Base-by-base conservation (phyloP, 2,113 vertebrate species). In the Labeo catla region DNA sequence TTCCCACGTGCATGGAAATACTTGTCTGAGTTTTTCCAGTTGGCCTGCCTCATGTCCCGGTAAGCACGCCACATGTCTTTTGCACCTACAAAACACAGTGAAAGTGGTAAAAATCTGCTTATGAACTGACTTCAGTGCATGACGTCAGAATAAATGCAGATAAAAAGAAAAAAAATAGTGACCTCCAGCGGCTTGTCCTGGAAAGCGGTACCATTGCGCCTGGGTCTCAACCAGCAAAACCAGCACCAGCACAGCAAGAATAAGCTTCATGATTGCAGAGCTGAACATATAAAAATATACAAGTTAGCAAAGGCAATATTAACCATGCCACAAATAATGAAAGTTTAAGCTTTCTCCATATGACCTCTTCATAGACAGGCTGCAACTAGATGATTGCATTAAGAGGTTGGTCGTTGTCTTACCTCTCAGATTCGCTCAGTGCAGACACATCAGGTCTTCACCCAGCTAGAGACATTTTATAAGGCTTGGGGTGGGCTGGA, bases 1-100 rank as follows among this genome's bases (percentile, higher is more conserved):
- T 93, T 93, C 83, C 92, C 91, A 59, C 90, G 92, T 19, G 92
- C 90, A 39, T 93, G 92, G 78, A 93, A 93, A 88, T 93, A 93
- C 77, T 92, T 91, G 87, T 93, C 91, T 8, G 92, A 28, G 15
- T 66, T 0, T 28, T 11, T 89, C 16, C 3, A 89, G 82, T 91
- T 91, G 61, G 91, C 86, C 0, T 88, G 3, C 63, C 0, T 89
- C 91, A 92, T 89, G 11, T 93, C 49, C 0, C 0, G 0, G 45
- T 93, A 91, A 43, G 92, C 89, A 12, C 2, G 21, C 39, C 0
- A 43, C 91, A 93, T 92, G 80, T 92, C 91, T n/a, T 0, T 0
- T 16, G 83, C 21, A 68, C 91, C 91, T 93, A 77, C 13, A 57
- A 50, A 4, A 66, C 47, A 15, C 66, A n/a, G 47, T 19, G 13